Percentiles rank a stretch among this genome's conserved stretches.
Conservation (phyloP, 2,113 vertebrate species). For the Cryptomyrus ogoouensis region DNA sequence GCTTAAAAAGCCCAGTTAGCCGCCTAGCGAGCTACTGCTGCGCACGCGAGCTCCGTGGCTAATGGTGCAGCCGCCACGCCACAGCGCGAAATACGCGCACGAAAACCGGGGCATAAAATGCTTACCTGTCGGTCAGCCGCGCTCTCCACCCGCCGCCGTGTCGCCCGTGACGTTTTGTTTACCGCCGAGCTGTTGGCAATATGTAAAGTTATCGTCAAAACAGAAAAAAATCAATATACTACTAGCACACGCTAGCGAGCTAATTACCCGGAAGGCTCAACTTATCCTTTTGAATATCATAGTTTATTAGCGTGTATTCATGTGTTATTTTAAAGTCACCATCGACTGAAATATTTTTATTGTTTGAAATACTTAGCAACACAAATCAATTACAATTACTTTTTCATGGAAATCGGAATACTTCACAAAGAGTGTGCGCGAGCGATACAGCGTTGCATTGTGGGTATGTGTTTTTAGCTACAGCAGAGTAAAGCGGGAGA, state of each 20-base stretch:
- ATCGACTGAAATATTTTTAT: neutral
- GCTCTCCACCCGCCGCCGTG: neutral
- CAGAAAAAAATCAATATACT: neutral
- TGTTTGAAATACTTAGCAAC: slow-evolving; percentile 18
- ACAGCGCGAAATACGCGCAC: neutral
- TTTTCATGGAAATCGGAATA: slow-evolving; percentile 15
- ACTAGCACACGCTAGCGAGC: neutral
- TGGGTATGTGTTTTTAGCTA: slow-evolving; percentile 12
- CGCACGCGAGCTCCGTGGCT: neutral
- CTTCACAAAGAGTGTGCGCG: slow-evolving; percentile 19
- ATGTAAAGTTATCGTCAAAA: slow-evolving; percentile 13
- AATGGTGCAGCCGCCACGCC: neutral
- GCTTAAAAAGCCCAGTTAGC: neutral
- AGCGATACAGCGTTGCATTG: neutral
- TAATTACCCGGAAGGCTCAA: neutral
- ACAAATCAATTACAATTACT: slow-evolving; percentile 19
- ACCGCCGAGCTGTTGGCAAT: slow-evolving; percentile 4
- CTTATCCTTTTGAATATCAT: neutral
- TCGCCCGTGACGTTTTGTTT: neutral
- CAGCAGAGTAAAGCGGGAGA: neutral
- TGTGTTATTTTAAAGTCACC: slow-evolving; percentile 7
- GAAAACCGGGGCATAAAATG: neutral
- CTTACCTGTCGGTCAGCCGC: slow-evolving; percentile 17
- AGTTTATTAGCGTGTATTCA: neutral
- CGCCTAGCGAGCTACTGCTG: neutral